These are phyloP conservation scores for Rhinichthys osculus DNA, from an alignment of 2,797 vertebrate genomes.

Conservation along the genomic window DNA sequence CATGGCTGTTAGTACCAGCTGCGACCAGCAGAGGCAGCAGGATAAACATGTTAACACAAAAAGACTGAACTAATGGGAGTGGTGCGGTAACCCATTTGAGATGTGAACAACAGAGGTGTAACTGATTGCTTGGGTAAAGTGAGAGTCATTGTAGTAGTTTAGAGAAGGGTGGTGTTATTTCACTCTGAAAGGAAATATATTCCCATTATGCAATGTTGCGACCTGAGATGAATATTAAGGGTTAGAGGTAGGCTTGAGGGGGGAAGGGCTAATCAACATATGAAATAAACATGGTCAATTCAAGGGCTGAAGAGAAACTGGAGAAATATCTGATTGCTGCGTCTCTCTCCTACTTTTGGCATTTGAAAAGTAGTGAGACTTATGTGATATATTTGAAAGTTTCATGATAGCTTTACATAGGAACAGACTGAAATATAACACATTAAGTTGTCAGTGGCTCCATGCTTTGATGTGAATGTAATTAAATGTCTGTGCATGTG, in stretches of 20 bases:
- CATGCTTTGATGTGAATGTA: neutral
- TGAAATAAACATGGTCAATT: neutral
- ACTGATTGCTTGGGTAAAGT: conserved; percentile 39
- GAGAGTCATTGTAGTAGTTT: conserved; percentile 22
- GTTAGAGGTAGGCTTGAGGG: neutral
- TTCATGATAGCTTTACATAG: neutral
- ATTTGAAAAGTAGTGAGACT: neutral
- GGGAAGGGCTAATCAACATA: conserved; percentile 19
- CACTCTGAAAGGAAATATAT: conserved; percentile 18
- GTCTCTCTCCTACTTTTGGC: neutral
- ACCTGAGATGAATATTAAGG: conserved; percentile 10
- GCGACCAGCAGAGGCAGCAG: neutral
- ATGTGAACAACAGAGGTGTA: conserved; percentile 35
- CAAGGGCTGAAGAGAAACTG: conserved; percentile 19
- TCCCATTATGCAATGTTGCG: neutral
- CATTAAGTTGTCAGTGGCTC: neutral
- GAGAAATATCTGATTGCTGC: neutral
- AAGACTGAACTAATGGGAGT: neutral
- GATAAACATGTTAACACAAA: conserved; percentile 52
- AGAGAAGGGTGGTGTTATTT: conserved; percentile 17
- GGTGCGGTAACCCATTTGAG: neutral
- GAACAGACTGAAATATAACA: neutral
- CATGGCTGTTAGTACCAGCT: neutral
- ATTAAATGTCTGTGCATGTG: conserved; percentile 12
- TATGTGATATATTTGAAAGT: neutral